A percentile compares a stretch with the other conserved stretches of the same genome.
Conservation (phyloP, 2,113 vertebrate genomes). For the Gobiocypris rarus region DNA sequence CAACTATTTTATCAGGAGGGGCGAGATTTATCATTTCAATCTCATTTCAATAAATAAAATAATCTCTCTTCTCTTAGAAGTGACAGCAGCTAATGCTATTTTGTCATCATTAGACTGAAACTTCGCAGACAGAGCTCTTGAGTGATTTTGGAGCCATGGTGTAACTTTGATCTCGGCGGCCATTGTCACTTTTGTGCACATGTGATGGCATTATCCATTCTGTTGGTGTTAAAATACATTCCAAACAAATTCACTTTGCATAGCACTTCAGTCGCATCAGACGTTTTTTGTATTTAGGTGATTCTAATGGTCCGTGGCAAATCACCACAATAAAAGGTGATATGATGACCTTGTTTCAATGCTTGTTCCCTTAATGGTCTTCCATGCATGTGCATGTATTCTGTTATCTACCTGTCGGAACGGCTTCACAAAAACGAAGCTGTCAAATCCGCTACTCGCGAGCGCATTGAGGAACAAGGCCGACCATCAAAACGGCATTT, state of each 20-base stretch:
- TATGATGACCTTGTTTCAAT: conserved; percentile 70
- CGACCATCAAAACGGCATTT: conserved; percentile 78
- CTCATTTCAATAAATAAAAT: conserved; percentile 99
- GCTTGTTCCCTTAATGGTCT: conserved; percentile 73
- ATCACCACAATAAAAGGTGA: conserved; percentile 31
- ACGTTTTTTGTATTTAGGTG: conserved; percentile 2
- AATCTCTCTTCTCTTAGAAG: conserved; percentile 85
- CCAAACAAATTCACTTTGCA: background rate
- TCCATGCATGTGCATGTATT: conserved; percentile 70
- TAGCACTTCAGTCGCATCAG: background rate
- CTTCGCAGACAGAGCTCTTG: conserved; percentile 76
- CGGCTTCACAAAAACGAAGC: conserved; percentile 74
- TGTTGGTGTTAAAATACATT: background rate
- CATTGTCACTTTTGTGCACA: background rate
- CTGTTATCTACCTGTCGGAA: conserved; percentile 77
- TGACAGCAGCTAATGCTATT: conserved; percentile 94
- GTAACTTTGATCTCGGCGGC: conserved; percentile 40
- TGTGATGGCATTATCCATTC: background rate
- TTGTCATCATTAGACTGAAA: conserved; percentile 88
- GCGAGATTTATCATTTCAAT: conserved; percentile 93
- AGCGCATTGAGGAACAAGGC: conserved; percentile 73
- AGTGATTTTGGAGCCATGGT: conserved; percentile 11
- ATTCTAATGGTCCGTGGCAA: conserved; percentile 12
- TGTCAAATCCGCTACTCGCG: conserved; percentile 73
- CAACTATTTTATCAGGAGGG: conserved; percentile 95